Conservation (phyloP, 2,113 vertebrate genomes). For the Petrocephalus microphthalmus region DNA sequence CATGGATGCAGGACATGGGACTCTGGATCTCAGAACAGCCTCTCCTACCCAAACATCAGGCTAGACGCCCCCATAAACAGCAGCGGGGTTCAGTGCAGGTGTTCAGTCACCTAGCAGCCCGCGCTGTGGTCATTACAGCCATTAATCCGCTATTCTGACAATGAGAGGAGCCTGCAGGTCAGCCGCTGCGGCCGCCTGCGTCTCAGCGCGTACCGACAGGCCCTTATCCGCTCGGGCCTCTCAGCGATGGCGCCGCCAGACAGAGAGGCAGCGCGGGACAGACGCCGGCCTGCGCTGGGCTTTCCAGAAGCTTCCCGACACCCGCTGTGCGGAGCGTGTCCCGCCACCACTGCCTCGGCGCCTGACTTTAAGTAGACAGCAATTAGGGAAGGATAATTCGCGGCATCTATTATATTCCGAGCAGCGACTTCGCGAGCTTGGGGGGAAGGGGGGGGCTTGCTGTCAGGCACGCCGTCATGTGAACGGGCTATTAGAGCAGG, state of each 20-base stretch:
- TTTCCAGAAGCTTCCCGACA: neutral
- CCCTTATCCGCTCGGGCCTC: neutral
- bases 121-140: neutral
- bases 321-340: neutral
- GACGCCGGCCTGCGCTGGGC: neutral
- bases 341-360: neutral
- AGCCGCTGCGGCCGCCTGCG: neutral
- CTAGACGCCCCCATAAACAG: neutral
- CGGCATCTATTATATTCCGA: conserved; percentile 1
- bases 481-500: conserved; percentile 7
- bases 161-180: neutral
- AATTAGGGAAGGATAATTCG: conserved; percentile 15
- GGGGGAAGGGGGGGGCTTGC: neutral
- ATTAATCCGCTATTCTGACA: neutral
- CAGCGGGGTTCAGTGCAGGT: neutral
- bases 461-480: neutral
- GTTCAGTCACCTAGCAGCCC: neutral
- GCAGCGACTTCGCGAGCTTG: neutral
- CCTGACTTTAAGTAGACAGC: conserved; percentile 11
- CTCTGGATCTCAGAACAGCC: neutral
- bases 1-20: neutral
- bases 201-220: neutral
- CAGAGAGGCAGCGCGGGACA: neutral
- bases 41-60: neutral
- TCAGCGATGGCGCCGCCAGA: neutral